These are phyloP conservation scores for Atethmia centrago DNA, from an alignment of 2,888 invertebrate genomes.

Conservation along the genomic window DNA sequence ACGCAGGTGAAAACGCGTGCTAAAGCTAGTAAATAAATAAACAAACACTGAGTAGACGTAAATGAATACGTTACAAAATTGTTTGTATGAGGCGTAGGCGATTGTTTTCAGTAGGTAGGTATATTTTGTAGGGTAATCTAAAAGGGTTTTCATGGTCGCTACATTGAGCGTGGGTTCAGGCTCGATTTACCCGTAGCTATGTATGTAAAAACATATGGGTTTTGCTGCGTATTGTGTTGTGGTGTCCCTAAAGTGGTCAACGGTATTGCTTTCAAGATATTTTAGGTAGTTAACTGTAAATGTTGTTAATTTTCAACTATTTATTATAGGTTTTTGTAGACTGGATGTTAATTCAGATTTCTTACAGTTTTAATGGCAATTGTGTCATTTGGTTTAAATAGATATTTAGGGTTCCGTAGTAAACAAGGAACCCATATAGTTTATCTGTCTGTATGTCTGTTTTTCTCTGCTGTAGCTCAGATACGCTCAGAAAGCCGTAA, in stretches of 20 bases:
- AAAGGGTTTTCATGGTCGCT: constrained; percentile 47
- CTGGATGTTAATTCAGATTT: too few species aligned
- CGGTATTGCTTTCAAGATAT: constrained; percentile 25
- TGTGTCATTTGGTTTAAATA: too few species aligned
- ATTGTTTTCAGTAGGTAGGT: constrained; percentile 21
- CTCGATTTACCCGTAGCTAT: constrained; percentile 34
- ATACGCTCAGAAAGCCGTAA: too few species aligned
- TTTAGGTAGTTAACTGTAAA: background rate
- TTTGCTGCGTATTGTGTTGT: constrained; percentile 12
- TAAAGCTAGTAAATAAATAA: background rate
- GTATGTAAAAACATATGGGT: constrained; percentile 33
- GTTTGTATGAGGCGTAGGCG: constrained; percentile 12
- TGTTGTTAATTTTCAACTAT: too few species aligned
- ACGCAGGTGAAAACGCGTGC: too few species aligned
- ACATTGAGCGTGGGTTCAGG: constrained; percentile 27
- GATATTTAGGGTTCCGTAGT: too few species aligned
- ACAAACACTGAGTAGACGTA: background rate
- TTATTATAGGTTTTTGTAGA: too few species aligned
- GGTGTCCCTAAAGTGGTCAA: constrained; percentile 22
- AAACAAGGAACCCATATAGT: too few species aligned
- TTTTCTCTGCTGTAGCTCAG: too few species aligned
- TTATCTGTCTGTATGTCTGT: too few species aligned
- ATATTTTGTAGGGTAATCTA: constrained; percentile 33
- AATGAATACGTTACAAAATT: constrained; percentile 43
- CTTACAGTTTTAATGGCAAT: too few species aligned